Base-by-base conservation (phyloP, 2,113 vertebrate species). In the Limanda limanda region DNA sequence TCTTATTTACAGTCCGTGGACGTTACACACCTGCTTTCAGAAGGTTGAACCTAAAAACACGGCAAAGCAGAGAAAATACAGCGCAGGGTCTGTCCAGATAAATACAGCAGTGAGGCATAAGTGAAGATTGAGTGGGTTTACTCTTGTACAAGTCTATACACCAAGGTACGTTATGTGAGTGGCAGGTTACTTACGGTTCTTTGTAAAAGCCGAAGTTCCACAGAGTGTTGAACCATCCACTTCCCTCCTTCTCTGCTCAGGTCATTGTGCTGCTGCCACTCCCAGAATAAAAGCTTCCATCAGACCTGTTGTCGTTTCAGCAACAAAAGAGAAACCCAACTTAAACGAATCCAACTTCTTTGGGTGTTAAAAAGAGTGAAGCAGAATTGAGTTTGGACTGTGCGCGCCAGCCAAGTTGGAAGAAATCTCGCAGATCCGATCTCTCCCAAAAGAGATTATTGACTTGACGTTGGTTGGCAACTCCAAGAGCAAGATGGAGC, bases 171-270 rank as follows among this genome's bases (percentile, higher is more conserved):
- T 72, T 35, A 56, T 45, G 77, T 21, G 76, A 90, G 52, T 80
- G 85, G 79, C 85, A 84, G 81, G 78, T 86, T 68, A 81, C 74
- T 84, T 87, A 78, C 14, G 55, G 24, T 54, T 77, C 78, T 85
- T 83, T 80, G 84, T 88, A 21, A 68, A 68, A 67, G 35, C 67
- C 63, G 58, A 79, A 73, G 58, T 25, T 63, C 71, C 48, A 40
- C 47, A 51, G 17, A 51, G 47, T 15, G 47, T 51, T 51, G 40
- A 42, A 11, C 40, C 40, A 4, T 42, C 40, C 40, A 13, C 40
- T 42, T 42, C 40, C 11, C 58, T 83, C 47, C 60, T 77, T 83
- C 42, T 56, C 56, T 25, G n/a, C 70, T 68, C 48, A 59, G 56
- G 71, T 74, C 70, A 70, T 87, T 86, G 77, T 78, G 74, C 65